Percentiles rank a stretch among this genome's conserved stretches.
Conservation (phyloP, 64 coral and sea anemone species). For the Stichodactyla mertensii region DNA sequence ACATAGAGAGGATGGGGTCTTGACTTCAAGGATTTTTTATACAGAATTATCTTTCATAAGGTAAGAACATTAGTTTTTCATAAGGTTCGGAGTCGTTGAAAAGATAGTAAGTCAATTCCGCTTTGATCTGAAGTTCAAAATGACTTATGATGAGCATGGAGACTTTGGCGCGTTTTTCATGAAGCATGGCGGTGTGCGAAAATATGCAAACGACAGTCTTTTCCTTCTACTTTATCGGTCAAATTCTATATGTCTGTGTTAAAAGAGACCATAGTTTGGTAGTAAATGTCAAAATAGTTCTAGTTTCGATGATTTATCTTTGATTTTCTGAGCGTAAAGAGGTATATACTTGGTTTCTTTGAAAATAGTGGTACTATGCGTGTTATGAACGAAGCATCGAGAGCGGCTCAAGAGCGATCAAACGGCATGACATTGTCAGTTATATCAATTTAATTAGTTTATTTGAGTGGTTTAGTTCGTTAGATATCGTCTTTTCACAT, state of each 20-base stretch:
- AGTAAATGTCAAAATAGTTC: background rate
- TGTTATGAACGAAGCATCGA: background rate
- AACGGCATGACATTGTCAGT: background rate
- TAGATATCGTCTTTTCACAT: no score
- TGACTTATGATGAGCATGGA: background rate
- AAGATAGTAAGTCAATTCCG: background rate
- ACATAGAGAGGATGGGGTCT: background rate
- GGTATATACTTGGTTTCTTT: slow-evolving; percentile 5
- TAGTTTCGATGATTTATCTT: background rate
- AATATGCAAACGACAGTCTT: background rate
- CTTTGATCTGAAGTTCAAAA: background rate
- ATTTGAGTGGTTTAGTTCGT: no score
- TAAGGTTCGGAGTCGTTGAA: background rate
- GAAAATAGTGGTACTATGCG: background rate
- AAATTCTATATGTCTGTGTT: background rate
- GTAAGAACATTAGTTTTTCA: background rate
- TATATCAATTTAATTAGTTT: no score
- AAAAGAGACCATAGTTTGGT: background rate
- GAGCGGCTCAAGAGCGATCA: background rate
- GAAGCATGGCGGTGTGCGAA: background rate
- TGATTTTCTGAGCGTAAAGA: background rate
- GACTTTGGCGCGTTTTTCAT: background rate
- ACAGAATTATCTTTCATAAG: background rate
- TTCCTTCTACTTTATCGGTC: background rate
- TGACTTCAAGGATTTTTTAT: background rate